phyloP scores from a whole-genome alignment of 2,888 invertebrate species.

The Lamellibrachia columna region DNA sequence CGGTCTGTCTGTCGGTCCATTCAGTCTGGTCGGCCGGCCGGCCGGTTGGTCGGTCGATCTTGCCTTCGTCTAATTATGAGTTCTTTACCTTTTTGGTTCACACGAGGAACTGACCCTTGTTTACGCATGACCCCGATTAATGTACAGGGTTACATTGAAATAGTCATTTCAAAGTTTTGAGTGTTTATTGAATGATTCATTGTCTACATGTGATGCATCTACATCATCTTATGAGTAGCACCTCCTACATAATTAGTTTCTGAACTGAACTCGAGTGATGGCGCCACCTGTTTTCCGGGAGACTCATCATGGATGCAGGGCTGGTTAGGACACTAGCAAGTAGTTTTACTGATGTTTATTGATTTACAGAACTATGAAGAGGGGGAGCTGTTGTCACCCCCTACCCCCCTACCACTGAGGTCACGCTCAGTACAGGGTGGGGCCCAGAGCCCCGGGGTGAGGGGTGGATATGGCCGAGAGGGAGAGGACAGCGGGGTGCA shows the following conservation, averaged over 20 bases:
- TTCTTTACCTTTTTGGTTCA: no score
- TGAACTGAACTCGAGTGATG: no score
- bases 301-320: neutral
- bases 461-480: neutral
- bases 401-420: slow-evolving; percentile 35
- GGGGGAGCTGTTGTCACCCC: slow-evolving; percentile 47
- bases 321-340: neutral
- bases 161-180: no score
- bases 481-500: neutral
- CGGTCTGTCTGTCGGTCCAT: neutral
- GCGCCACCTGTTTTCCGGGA: no score
- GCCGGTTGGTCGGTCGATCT: neutral
- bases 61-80: neutral
- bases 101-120: no score
- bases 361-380: slow-evolving; percentile 40
- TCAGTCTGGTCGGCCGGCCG: neutral
- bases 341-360: neutral
- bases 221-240: no score
- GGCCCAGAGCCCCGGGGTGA: neutral
- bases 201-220: no score
- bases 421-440: neutral
- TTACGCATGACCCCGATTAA: no score
- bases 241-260: no score
- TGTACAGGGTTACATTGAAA: no score
- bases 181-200: no score